phyloP scores from a whole-genome alignment of 1,140 invertebrate species.

The Pygmarrhopalites habei region DNA sequence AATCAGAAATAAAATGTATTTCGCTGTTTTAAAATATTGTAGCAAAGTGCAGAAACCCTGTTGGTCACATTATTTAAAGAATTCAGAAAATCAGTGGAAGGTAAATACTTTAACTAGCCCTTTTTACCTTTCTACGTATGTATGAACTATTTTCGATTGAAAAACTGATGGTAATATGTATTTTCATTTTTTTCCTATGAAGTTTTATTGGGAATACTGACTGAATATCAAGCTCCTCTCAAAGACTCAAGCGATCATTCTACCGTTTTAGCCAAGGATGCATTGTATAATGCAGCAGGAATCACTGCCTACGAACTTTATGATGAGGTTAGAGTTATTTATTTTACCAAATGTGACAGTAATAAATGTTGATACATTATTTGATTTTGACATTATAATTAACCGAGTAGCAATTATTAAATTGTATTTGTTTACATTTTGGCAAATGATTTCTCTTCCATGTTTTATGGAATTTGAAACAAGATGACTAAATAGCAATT shows the following conservation, averaged over 20 bases:
- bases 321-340: slow-evolving; percentile 77
- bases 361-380: not conserved
- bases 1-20: too few relatives aligned
- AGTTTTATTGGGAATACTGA: slow-evolving; percentile 64
- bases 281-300: slow-evolving; percentile 89
- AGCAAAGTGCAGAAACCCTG: slow-evolving; percentile 79
- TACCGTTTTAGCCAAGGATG: slow-evolving; percentile 79
- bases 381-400: too few relatives aligned
- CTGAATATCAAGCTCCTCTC: slow-evolving; percentile 54
- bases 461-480: too few relatives aligned
- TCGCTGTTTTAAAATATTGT: slow-evolving; percentile 42
- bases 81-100: slow-evolving; percentile 58
- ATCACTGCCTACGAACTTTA: slow-evolving; percentile 84
- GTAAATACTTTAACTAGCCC: too few relatives aligned
- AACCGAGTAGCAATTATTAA: too few relatives aligned
- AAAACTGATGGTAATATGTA: too few relatives aligned
- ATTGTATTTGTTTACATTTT: too few relatives aligned
- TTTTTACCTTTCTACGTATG: too few relatives aligned
- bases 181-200: too few relatives aligned
- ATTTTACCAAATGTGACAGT: not conserved
- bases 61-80: slow-evolving; percentile 77
- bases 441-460: too few relatives aligned
- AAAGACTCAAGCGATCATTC: slow-evolving; percentile 59
- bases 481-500: too few relatives aligned
- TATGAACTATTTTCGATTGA: too few relatives aligned